Conservation (phyloP, 1,140 invertebrate species). For the Trinorchestia longiramus region DNA sequence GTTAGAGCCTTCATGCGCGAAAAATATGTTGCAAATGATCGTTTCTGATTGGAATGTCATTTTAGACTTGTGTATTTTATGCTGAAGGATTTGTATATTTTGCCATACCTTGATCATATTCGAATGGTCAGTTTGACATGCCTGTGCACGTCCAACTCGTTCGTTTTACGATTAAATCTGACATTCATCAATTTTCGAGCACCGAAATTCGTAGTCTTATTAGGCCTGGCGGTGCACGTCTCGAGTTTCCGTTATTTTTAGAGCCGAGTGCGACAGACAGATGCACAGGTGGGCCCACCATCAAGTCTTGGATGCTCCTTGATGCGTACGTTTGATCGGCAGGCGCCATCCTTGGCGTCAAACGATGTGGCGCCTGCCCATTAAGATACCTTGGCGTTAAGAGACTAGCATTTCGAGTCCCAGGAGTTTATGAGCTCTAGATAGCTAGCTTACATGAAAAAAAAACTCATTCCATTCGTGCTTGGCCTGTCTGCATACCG, state of each 20-base stretch:
- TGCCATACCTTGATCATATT: neutral
- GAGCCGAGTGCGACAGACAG: neutral
- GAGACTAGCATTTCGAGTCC: neutral
- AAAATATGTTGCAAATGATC: neutral
- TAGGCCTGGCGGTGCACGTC: neutral
- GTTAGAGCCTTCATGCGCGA: neutral
- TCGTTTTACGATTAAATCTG: neutral
- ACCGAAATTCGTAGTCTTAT: neutral
- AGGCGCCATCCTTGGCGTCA: conserved; percentile 22
- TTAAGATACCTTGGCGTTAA: conserved; percentile 43
- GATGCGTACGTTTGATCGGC: conserved; percentile 2
- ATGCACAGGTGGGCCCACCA: neutral
- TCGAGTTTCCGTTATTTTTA: neutral
- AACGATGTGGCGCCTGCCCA: conserved; percentile 20
- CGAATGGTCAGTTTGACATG: neutral
- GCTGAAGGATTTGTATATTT: neutral
- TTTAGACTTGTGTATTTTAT: neutral
- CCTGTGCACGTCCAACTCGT: neutral
- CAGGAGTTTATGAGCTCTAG: conserved; percentile 27
- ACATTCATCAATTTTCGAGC: neutral
- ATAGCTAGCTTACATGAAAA: neutral
- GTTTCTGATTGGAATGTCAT: neutral
- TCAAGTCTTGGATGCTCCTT: neutral
- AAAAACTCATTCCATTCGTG: conserved; percentile 5
- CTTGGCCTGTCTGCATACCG: neutral